Base-by-base conservation (phyloP, 1,140 invertebrate species). In the Drosophila bipectinata region DNA sequence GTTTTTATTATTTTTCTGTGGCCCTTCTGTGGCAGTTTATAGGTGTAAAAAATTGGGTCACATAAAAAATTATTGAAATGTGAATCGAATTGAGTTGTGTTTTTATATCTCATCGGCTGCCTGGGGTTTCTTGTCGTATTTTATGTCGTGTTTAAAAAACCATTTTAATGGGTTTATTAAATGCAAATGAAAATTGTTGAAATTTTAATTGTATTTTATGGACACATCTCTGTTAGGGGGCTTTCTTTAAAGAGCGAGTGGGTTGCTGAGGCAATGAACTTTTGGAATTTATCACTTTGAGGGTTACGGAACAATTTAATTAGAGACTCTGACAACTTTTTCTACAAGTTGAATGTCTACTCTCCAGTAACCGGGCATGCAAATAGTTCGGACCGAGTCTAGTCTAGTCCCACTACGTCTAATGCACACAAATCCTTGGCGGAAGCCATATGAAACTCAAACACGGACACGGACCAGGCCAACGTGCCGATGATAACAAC, bases 41-140 rank as follows among this genome's bases (percentile, higher is more conserved):
- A 82, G 82, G 82, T 88, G 75, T 87, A 87, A 87, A 82, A 88
- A 87, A 87, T 79, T 73, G 71, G 82, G 78, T 87, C 83, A 82
- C 64, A 85, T 77, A 62, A 81, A 73, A 83, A 78, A 63, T 51
- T 73, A 80, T 80, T 60, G 63, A 75, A 66, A 76, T 76, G 72
- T 52, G 51, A 76, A 76, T 47, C 52, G 49, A 76, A 87, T 87
- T 82, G 75, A 87, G 73, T 53, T 68, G 55, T 79, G 32, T 37
- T 37, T 37, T 37, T 37, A 37, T 37, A 4, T n/a, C 10, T n/a
- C 34, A 37, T 37, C 12, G 9, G 12, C 34, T 37, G 34, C 34
- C 34, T 10, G 34, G 34, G 34, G 34, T n/a, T 9, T 34, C 32
- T 63, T 45, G 24, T 41, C n/a, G 44, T 24, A 26, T 61, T 80